These are phyloP conservation scores for Panthera uncia DNA, from an alignment of 2,113 vertebrate genomes.

Conservation along the genomic window DNA sequence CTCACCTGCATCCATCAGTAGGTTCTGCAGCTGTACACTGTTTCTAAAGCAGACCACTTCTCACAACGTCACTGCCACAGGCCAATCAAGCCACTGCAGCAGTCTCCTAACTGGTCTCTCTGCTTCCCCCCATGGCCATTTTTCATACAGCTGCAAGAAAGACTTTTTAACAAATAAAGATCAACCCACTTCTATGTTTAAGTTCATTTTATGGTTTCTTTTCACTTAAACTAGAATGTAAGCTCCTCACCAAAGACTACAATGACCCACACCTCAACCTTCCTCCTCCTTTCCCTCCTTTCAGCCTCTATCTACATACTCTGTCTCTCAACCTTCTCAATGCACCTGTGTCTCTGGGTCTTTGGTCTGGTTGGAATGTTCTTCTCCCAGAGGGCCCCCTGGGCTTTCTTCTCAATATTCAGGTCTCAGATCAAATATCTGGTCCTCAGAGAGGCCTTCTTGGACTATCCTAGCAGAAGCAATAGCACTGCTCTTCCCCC, in stretches of 20 bases:
- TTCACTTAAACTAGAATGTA: neutral
- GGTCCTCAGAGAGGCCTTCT: neutral
- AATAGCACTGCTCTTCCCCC: neutral
- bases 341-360: neutral
- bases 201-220: neutral
- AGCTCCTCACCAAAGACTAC: neutral
- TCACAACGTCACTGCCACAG: neutral
- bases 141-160: neutral
- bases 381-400: neutral
- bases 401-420: neutral
- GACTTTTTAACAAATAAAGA: neutral
- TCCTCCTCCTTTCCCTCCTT: neutral
- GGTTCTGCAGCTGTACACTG: neutral
- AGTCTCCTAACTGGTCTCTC: neutral
- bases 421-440: neutral
- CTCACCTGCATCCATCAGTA: neutral
- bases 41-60: neutral
- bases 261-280: neutral
- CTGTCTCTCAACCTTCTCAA: neutral
- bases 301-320: neutral
- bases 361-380: neutral
- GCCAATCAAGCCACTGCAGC: neutral
- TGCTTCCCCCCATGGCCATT: neutral
- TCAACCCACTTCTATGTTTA: neutral
- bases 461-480: neutral